Conservation (phyloP, 2,797 vertebrate species). For the Alectoris magna region DNA sequence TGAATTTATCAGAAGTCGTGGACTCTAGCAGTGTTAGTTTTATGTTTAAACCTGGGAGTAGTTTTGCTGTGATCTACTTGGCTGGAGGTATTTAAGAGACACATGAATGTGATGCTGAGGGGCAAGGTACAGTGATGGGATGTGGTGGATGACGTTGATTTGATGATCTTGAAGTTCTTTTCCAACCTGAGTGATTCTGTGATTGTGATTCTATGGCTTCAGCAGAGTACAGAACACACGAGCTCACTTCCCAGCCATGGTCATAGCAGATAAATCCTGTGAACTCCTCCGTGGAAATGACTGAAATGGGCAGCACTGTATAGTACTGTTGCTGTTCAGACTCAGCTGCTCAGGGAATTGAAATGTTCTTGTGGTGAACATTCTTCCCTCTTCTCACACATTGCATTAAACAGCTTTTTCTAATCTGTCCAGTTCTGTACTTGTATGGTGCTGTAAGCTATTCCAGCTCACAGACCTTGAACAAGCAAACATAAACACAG, state of each 20-base stretch:
- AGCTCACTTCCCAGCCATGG: background rate
- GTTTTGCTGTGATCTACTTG: background rate
- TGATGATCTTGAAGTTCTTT: background rate
- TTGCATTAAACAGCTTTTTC: background rate
- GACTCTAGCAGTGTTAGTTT: background rate
- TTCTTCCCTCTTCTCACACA: background rate
- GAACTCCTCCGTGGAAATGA: background rate
- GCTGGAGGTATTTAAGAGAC: background rate
- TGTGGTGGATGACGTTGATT: background rate
- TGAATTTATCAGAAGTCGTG: background rate
- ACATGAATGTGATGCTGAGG: background rate
- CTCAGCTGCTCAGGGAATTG: background rate
- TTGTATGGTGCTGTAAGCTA: background rate
- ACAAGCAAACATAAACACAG: background rate
- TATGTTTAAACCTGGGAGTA: background rate
- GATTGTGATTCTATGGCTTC: background rate
- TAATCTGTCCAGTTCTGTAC: background rate
- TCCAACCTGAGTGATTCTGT: background rate
- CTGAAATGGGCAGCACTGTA: background rate
- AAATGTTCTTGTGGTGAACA: background rate
- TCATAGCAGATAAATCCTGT: background rate
- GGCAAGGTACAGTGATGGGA: background rate
- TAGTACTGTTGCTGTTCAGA: background rate
- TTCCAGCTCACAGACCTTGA: background rate
- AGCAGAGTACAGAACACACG: background rate